These are phyloP conservation scores for Anseranas semipalmata DNA, from an alignment of 2,113 vertebrate genomes.

Conservation along the genomic window DNA sequence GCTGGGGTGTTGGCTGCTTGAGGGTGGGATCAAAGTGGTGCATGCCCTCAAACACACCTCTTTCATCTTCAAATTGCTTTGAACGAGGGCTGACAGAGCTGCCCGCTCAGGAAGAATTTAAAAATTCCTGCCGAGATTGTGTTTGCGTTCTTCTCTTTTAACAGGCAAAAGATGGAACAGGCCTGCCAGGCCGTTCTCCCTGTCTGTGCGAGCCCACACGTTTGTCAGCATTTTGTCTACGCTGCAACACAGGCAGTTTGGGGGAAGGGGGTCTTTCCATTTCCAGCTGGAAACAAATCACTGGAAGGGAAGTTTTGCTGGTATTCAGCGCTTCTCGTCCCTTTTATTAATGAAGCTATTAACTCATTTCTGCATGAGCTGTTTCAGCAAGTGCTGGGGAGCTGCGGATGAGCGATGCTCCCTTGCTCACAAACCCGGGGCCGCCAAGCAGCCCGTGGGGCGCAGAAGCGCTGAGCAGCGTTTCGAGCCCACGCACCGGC, in stretches of 20 bases:
- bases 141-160: background rate
- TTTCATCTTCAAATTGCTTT: conserved; percentile 47
- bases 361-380: background rate
- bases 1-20: conserved; percentile 11
- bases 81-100: conserved; percentile 9
- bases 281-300: background rate
- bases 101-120: background rate
- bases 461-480: background rate
- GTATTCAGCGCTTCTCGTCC: background rate
- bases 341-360: background rate
- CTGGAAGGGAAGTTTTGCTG: conserved; percentile 20
- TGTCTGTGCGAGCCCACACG: background rate
- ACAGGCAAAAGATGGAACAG: background rate
- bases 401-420: accelerated
- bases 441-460: background rate
- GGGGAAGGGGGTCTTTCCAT: background rate
- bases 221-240: conserved; percentile 5
- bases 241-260: background rate
- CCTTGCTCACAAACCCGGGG: background rate
- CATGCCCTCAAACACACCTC: conserved; percentile 30
- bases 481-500: background rate
- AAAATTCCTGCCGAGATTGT: background rate
- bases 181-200: background rate
- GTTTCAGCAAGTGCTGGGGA: background rate
- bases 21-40: conserved; percentile 53